Evolutionary conservation across 2,797 vertebrate genomes (phyloP), one percentile per base, ranked within the genome.

Genomic region (Poeciliopsis infans): DNA sequence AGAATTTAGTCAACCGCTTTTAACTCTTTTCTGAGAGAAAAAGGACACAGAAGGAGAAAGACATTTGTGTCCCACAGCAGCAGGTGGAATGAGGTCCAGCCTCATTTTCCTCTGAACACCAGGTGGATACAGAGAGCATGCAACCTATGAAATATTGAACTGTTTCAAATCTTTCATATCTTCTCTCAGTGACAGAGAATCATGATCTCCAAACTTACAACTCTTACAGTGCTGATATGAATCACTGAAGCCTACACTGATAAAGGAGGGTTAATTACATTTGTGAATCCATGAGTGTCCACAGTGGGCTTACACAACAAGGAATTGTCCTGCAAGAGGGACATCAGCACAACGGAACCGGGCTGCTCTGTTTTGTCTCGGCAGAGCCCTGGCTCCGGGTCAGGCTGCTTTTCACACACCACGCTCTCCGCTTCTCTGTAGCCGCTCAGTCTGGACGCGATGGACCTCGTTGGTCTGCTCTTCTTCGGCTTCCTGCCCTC

Each of bases 401-500:
- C 73, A 0, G 79, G 45, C 12, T 47, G 31, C 76, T 75, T 86
- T 28, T 57, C 71, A n/a, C 4, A 1, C 2, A 28, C 10, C 10
- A 15, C 16, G 1, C 7, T 61, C 68, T 90, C 92, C 0, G 36
- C 15, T 0, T 89, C 76, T 0, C 25, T 86, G 86, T 64, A 90
- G 4, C 95, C 95, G 13, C 93, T 96, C 0, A 96, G 61, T 72
- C 83, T 89, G 31, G 95, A 96, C 0, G 90, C 88, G 0, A 96
- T 85, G 0, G 94, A 94, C 11, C 94, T 82, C n/a, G 85, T 93
- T 15, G 83, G 61, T 1, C 43, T 77, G 0, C 85, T 78, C 64
- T 68, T 92, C 68, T 10, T 83, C 86, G 94, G 94, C 88, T 96
- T 97, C 94, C 85, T 96, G 89, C 90, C 96, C 78, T 97, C 91